Base-by-base conservation (phyloP, 2,888 invertebrate genomes). In the Leucophenga maculata region DNA sequence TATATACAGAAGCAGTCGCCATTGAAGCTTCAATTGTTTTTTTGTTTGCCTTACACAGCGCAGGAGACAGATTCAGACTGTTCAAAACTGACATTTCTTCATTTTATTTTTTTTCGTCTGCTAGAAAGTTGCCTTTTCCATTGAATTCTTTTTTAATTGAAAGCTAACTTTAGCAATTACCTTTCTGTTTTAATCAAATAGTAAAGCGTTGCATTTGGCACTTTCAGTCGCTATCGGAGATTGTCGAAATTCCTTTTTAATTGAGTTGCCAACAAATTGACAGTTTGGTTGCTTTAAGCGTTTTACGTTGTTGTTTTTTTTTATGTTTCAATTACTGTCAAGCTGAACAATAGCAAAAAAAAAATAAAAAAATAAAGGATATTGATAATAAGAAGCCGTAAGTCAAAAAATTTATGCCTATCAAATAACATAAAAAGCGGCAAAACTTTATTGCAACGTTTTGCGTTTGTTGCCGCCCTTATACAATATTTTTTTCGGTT, bases 91-190 rank as follows among this genome's bases (percentile, higher is more conserved):
- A 39, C 26, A 22, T 55, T 31, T 39, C 3, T 60, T 60, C 11
- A 9, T 39, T 39, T 39, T 39, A 6, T 39, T 39, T 39, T 39
- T 11, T 39, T 6, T 3, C 3, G 39, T n/a, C 18, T 39, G 60
- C 13, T 11, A 14, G 16, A 32, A 32, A 22, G 32, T 0, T 31
- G 26, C 22, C n/a, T 57, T n/a, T 57, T 57, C 3, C 26, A 11
- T 20, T 13, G 48, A 64, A 64, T 11, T 11, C 39, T 48, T 82
- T 84, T 80, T 78, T 82, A 82, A 84, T 82, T 82, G 83, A 84
- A 84, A 83, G 82, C 77, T 72, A 84, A 83, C 83, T 84, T 84
- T 80, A 77, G 77, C 79, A 82, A 82, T 84, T 83, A 83, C 76
- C 72, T 65, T 62, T 71, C 75, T n/a, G 75, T 74, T 75, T 78